A percentile compares a stretch with the other conserved stretches of the same genome.
These are phyloP conservation scores for Craniophora ligustri DNA, from an alignment of 2,888 invertebrate species.

Conservation along the genomic window DNA sequence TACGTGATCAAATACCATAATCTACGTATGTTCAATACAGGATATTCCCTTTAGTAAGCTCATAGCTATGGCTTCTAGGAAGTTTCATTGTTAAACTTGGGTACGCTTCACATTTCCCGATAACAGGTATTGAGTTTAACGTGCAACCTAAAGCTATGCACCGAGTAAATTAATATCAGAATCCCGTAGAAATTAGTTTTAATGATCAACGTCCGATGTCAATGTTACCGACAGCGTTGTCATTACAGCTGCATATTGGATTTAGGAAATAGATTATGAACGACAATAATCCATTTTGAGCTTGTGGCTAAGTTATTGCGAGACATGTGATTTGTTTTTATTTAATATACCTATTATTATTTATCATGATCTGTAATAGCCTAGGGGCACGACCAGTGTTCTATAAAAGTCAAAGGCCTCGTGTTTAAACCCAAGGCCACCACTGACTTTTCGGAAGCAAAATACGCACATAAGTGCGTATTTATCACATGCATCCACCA, in stretches of 20 bases:
- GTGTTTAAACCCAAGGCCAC: too few species aligned
- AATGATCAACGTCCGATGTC: not conserved
- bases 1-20: too few species aligned
- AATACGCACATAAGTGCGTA: too few species aligned
- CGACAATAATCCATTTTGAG: too few species aligned
- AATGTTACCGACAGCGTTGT: not conserved
- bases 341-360: too few species aligned
- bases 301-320: too few species aligned
- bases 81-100: constrained; percentile 1
- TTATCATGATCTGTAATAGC: too few species aligned
- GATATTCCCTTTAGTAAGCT: not conserved
- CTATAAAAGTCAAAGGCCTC: too few species aligned
- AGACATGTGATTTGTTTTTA: too few species aligned
- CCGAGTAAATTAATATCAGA: not conserved
- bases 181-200: not conserved
- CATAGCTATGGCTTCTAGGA: constrained; percentile 2
- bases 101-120: not conserved
- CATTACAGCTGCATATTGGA: not conserved
- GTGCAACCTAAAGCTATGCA: not conserved
- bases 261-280: not conserved
- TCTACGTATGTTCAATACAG: not conserved
- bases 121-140: not conserved
- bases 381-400: too few species aligned
- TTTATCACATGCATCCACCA: too few species aligned
- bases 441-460: too few species aligned